Conservation (phyloP, 1,140 invertebrate species). For the Drosophila burlai region DNA sequence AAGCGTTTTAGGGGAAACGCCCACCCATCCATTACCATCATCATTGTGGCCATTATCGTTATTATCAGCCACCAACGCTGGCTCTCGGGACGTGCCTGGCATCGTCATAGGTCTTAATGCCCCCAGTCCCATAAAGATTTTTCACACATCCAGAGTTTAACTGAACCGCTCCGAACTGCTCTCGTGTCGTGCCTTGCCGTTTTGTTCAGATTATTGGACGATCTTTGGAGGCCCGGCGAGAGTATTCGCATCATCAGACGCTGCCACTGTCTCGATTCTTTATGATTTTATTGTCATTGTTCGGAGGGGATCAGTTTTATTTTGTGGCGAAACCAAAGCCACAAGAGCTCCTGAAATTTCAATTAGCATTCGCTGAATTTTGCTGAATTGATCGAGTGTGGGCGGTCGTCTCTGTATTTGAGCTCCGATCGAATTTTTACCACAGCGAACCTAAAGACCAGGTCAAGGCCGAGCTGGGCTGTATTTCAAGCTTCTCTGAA, state of each 20-base stretch:
- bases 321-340: constrained; percentile 24
- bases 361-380: constrained; percentile 49
- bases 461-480: constrained; percentile 25
- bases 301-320: neutral
- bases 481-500: neutral
- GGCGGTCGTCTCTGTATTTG: constrained; percentile 23
- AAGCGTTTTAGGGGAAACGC: constrained; percentile 51
- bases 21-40: constrained; percentile 51
- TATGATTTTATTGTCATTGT: constrained; percentile 59
- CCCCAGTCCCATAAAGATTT: constrained; percentile 43
- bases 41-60: constrained; percentile 40
- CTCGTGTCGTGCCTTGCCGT: constrained; percentile 5
- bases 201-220: constrained; percentile 4
- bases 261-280: constrained; percentile 31
- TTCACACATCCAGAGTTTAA: constrained; percentile 60
- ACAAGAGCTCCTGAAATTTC: constrained; percentile 54
- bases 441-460: constrained; percentile 14
- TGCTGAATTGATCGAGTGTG: constrained; percentile 29
- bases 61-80: constrained; percentile 45
- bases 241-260: constrained; percentile 9
- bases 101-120: constrained; percentile 38
- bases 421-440: neutral
- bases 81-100: constrained; percentile 31
- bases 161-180: constrained; percentile 31
- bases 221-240: constrained; percentile 34